Base-by-base conservation (phyloP, 1,140 invertebrate species). In the Caenorhabditis tropicalis region DNA sequence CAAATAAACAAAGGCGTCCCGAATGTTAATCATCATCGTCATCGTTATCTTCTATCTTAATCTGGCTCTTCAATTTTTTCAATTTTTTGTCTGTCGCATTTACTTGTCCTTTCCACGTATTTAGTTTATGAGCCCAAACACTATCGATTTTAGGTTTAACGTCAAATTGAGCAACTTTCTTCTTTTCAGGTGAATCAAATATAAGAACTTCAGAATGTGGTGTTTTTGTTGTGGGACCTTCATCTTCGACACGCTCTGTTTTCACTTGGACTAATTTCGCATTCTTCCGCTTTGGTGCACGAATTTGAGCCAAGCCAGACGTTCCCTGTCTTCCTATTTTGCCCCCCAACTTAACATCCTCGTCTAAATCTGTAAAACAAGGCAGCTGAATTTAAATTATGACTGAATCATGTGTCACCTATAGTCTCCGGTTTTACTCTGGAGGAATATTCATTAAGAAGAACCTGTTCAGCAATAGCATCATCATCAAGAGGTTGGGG, bases 271-370 rank as follows among this genome's bases (percentile, higher is more conserved):
- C n/a, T 21, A 74, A 43, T 24, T 74, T 74, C n/a, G 10, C 36
- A 24, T 74, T 74, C n/a, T 12, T 31, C 19, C 65, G 65, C n/a
- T 74, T 74, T 16, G 65, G 65, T 4, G 65, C 65, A 24, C 65
- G 33, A 43, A 74, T 74, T 74, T 43, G 43, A 3, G 65, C 65
- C 10, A 74, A n/a, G 2, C 65, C 65, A 2, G 65, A 74, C 2
- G 65, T 74, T 74, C 65, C 65, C 15, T 36, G 36, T 15, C 43
- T 74, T 12, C 65, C 36, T 43, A 74, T 31, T 74, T 74, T 74
- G 1, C 29, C 2, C 0, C 65, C 33, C 4, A 74, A 46, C 36
- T 10, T 27, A 21, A 1, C 5, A 19, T 74, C 65, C 5, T 31
- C 27, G 24, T 33, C 31, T 33, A 19, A 7, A 21, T 29, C 29